Evolutionary conservation across 2,797 vertebrate genomes (phyloP).

Genomic region (Chloroceryle amazona): DNA sequence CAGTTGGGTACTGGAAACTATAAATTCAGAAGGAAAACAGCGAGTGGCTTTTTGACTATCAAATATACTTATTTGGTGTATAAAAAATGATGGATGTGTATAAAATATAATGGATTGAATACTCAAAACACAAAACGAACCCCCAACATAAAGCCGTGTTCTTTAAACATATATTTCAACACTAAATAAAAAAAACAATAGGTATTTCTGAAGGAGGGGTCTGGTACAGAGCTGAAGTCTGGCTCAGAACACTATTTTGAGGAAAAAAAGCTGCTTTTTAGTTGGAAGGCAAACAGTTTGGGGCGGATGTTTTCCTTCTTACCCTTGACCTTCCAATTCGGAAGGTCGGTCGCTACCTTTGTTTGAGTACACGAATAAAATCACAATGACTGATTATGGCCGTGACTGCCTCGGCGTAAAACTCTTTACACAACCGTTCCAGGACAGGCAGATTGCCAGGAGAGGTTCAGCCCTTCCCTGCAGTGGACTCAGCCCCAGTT

Average conservation of each 20-base stretch:
- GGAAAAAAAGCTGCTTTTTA: neutral
- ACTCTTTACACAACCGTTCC: neutral
- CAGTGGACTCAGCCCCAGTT: neutral
- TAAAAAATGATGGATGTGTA: neutral
- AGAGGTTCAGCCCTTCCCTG: neutral
- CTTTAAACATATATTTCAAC: neutral
- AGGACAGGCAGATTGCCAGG: neutral
- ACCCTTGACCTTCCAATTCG: neutral
- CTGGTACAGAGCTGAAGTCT: neutral
- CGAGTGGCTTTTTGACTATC: neutral
- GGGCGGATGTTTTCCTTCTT: neutral
- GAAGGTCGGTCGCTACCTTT: neutral
- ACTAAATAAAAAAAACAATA: neutral
- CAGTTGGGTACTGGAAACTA: neutral
- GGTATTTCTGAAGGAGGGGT: neutral
- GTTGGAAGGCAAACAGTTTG: neutral
- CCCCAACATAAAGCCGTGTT: accelerated
- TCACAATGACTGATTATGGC: accelerated
- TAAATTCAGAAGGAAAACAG: neutral
- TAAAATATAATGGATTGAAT: neutral
- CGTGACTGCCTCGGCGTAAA: neutral
- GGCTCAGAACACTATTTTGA: neutral
- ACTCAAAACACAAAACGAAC: neutral
- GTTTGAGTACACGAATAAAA: neutral
- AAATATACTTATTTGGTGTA: neutral